phyloP scores from a whole-genome alignment of 2,113 vertebrate species.

The Erinaceus europaeus region DNA sequence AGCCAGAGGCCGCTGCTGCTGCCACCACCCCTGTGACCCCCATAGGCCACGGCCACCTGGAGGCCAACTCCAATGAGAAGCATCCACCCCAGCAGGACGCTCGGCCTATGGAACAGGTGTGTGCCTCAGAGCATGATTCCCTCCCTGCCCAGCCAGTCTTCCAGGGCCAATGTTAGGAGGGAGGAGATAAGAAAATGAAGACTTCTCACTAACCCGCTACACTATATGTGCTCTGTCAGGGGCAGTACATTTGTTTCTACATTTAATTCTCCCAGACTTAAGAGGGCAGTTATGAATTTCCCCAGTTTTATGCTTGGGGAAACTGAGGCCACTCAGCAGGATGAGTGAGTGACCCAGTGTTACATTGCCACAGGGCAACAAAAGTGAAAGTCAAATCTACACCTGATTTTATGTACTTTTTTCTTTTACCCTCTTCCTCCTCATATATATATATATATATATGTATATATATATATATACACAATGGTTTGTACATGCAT shows the following conservation, averaged over 20 bases:
- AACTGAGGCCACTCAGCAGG: background rate
- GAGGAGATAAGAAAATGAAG: background rate
- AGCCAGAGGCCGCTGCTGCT: slow-evolving; percentile 69
- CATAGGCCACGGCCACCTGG: slow-evolving; percentile 59
- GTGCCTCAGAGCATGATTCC: background rate
- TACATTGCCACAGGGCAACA: background rate
- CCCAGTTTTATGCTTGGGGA: background rate
- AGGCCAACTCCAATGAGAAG: slow-evolving; percentile 80
- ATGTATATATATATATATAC: no score
- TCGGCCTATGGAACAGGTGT: slow-evolving; percentile 87
- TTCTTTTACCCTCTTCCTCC: slow-evolving; percentile 18
- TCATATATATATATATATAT: no score
- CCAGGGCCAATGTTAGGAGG: background rate
- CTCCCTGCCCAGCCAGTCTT: background rate
- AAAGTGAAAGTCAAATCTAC: background rate
- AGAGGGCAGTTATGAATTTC: background rate
- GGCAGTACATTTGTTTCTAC: background rate
- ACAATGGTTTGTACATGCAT: no score
- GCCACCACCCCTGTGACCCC: slow-evolving; percentile 64
- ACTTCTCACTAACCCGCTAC: background rate
- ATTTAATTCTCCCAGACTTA: background rate
- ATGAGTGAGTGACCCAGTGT: background rate
- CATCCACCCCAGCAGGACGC: slow-evolving; percentile 75
- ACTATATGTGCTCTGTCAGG: background rate
- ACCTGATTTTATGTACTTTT: background rate